Conservation (phyloP, 1,140 invertebrate species). For the Cepaea nemoralis region DNA sequence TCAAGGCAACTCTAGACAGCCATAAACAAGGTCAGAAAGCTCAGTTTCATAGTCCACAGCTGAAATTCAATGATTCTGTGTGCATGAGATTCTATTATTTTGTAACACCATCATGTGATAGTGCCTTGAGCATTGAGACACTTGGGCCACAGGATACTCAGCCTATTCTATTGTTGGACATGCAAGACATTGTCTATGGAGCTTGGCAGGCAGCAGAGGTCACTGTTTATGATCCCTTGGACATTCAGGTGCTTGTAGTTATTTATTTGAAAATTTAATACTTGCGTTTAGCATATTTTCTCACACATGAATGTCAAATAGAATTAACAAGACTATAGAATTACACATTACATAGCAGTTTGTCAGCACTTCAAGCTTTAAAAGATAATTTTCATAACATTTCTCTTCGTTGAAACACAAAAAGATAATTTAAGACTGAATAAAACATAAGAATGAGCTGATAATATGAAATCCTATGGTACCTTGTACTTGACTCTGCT, state of each 20-base stretch:
- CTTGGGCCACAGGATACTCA: conserved; percentile 9
- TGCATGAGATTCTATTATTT: background rate
- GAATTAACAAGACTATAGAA: too few relatives aligned
- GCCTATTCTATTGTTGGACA: background rate
- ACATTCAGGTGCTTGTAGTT: conserved; percentile 3
- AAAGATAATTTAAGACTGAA: too few relatives aligned
- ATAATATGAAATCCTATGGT: too few relatives aligned
- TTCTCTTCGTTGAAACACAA: too few relatives aligned
- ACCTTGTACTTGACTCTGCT: too few relatives aligned
- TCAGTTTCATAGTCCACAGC: background rate
- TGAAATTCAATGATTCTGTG: background rate
- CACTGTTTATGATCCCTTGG: background rate
- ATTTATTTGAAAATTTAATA: too few relatives aligned
- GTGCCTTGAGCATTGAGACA: background rate
- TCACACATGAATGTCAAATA: too few relatives aligned
- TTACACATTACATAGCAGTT: too few relatives aligned
- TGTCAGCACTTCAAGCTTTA: too few relatives aligned
- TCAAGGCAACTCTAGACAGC: background rate
- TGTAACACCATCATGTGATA: background rate
- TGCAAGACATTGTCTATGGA: background rate
- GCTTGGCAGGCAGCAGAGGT: background rate
- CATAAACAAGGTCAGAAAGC: background rate
- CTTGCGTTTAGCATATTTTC: too few relatives aligned
- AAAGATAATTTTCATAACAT: too few relatives aligned
- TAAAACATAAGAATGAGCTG: too few relatives aligned